Evolutionary conservation across 2,888 invertebrate genomes (phyloP), one percentile per base, ranked within the genome.

Genomic region (Sclerodermus sp.): DNA sequence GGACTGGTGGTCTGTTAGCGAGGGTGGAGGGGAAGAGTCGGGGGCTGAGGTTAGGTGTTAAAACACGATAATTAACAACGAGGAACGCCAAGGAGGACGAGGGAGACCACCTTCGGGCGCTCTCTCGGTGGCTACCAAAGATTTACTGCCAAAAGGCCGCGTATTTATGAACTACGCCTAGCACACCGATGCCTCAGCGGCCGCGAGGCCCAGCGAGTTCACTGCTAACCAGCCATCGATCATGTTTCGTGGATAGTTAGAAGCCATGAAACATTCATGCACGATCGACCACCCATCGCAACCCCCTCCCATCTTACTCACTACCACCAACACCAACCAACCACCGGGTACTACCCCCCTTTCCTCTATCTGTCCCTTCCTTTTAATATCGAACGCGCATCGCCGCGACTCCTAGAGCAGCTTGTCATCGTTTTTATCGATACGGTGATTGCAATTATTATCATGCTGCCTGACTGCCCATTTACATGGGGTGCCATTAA

Each of bases 41-140:
- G 63, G 59, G 63, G 23, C 23, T 8, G 23, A 8, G 3, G 23
- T 8, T 74, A 77, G 76, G 77, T 75, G 77, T 76, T 77, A 77
- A 77, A 77, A 77, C 76, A 76, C 73, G 74, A 75, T 75, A 77
- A 77, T 77, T 76, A 77, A 77, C 73, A 75, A 74, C 71, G 69
- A 67, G 63, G 70, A 67, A 68, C 64, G 58, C 49, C 47, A 46
- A 55, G 57, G 64, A 60, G 61, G 62, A 63, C 56, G 68, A 62
- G 62, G 62, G 67, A 58, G 75, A 71, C 73, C 73, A 72, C 68
- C 72, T 70, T 64, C 64, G 60, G 67, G 60, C 62, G 55, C 60
- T 60, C 60, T 50, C 55, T 53, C 66, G 68, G 70, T 74, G 73
- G 75, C 73, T 67, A 72, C 68, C 66, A 70, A 34, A 76, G 77